Evolutionary conservation across 2,888 invertebrate species (phyloP), one percentile per base, ranked within the genome.

Genomic region (Ectemnius cavifrons): DNA sequence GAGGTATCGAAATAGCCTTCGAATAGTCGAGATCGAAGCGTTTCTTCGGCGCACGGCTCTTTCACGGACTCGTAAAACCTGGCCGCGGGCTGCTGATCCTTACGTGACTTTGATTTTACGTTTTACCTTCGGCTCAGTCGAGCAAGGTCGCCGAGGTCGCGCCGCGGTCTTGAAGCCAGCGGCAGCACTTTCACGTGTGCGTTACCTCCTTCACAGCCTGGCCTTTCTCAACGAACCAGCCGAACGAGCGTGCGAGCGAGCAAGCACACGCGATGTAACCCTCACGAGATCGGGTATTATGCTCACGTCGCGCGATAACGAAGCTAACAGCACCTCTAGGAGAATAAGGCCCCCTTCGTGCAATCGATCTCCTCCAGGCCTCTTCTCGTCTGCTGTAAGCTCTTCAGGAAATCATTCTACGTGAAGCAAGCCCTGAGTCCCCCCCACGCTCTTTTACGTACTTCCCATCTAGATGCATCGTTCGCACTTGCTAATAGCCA

Each of bases 271-370:
- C 11, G 52, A 45, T 16, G 16, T 46, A 59, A 18, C 11, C 37
- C 14, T 47, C 46, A 13, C 67, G 57, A 13, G 63, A 74, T 78
- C 64, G 69, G 37, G 79, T 75, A 82, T 76, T 77, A 67, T 65
- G 71, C 66, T 72, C 82, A 82, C 83, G 84, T 82, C 77, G 61
- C 18, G 59, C 59, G 73, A 64, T 82, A 83, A 83, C 77, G 79
- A 82, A 82, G 81, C 76, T 77, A 69, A 63, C 58, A 37, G 37
- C 37, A 37, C 37, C 8, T 5, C 52, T 52, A 11, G 37, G 37
- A 37, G 37, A 37, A 37, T 11, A 4, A 37, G 37, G 16, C 63
- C 63, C 20, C 64, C 28, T 28, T 28, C 27, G 59, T 14, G 20
- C 59, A 20, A 6, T 6, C 59, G 18, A 20, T 23, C 27, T 13